Evolutionary conservation across 2,113 vertebrate species (phyloP).

Genomic region (Entelurus aequoreus): DNA sequence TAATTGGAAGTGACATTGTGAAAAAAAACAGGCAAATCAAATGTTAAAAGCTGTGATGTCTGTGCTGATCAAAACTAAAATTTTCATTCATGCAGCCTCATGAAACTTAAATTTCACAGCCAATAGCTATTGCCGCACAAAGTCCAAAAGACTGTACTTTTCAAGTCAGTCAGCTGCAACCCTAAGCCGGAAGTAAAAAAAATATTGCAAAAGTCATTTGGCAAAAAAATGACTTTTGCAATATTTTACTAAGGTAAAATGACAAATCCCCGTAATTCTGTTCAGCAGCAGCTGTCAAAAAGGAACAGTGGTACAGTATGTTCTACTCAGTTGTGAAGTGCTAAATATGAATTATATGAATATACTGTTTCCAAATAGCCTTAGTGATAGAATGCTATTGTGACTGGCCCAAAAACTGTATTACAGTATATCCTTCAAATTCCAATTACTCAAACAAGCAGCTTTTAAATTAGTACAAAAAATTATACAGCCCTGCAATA

Average conservation of each 20-base stretch:
- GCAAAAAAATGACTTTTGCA: background rate
- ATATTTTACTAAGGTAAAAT: background rate
- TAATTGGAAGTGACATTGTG: too few species aligned
- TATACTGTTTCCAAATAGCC: background rate
- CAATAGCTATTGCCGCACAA: background rate
- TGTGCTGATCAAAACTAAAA: too few species aligned
- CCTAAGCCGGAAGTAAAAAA: background rate
- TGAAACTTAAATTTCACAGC: background rate
- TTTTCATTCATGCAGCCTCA: too few species aligned
- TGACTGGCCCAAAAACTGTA: background rate
- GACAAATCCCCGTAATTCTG: background rate
- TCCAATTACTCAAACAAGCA: background rate
- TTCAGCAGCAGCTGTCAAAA: background rate
- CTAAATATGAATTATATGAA: background rate
- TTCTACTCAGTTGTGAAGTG: background rate
- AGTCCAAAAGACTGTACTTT: background rate
- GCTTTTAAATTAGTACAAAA: background rate
- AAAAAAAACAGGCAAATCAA: too few species aligned
- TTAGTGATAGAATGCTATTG: background rate
- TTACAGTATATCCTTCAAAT: background rate
- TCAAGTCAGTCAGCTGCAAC: background rate
- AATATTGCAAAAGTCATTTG: background rate
- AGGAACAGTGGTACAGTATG: background rate
- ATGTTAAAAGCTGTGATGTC: too few species aligned
- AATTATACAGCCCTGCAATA: background rate